Conservation (phyloP, 1,140 invertebrate genomes). For the Armadillidium nasatum region DNA sequence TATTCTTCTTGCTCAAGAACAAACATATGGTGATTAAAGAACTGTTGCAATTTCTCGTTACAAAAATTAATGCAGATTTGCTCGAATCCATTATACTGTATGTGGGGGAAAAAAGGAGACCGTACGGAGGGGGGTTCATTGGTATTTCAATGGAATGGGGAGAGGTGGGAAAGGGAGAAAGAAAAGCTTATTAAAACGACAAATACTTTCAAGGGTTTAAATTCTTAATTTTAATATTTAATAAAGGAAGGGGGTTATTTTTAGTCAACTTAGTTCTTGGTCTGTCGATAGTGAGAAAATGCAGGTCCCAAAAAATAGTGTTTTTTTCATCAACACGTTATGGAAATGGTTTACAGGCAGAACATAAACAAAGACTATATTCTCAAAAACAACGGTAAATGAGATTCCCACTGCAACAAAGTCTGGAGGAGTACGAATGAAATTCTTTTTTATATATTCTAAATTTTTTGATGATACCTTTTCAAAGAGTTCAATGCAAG, state of each 20-base stretch:
- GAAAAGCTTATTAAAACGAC: background rate
- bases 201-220: background rate
- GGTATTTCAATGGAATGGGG: background rate
- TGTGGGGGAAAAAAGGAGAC: background rate
- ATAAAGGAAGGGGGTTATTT: background rate
- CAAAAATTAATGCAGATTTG: constrained; percentile 99
- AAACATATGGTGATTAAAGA: constrained; percentile 99
- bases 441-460: too few species aligned
- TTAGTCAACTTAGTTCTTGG: background rate
- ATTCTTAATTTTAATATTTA: constrained; percentile 2
- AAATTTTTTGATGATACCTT: constrained; percentile 66
- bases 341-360: too few species aligned
- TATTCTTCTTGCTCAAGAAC: constrained; percentile 99
- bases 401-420: too few species aligned
- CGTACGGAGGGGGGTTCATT: background rate
- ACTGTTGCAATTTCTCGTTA: constrained; percentile 99
- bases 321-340: too few species aligned
- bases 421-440: too few species aligned
- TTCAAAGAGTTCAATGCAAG: constrained; percentile 98
- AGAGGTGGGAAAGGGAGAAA: background rate
- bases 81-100: constrained; percentile 71
- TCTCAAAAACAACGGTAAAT: too few species aligned
- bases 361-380: too few species aligned
- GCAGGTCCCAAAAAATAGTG: too few species aligned
- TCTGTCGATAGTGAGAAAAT: background rate